Conservation (phyloP, 2,797 vertebrate genomes). For the Pteropus rufus region DNA sequence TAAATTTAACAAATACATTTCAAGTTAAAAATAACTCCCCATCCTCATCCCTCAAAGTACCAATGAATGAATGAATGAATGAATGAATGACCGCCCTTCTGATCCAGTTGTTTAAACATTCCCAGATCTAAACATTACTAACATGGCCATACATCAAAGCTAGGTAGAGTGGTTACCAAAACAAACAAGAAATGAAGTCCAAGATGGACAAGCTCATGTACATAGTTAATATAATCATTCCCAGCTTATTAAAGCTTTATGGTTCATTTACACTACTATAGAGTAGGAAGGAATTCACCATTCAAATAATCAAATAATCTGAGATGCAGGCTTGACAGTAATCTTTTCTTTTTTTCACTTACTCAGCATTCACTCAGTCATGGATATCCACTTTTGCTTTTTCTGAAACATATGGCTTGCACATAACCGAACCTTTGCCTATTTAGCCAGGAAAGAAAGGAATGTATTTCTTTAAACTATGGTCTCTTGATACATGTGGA, state of each 20-base stretch:
- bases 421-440: background rate
- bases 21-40: conserved; percentile 25
- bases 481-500: background rate
- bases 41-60: background rate
- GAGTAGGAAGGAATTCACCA: background rate
- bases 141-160: background rate
- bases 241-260: background rate
- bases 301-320: background rate
- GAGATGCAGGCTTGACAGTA: background rate
- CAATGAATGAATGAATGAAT: too few species aligned
- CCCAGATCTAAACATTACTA: background rate
- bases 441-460: background rate
- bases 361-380: background rate
- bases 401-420: background rate
- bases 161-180: background rate
- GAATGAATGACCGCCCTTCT: background rate
- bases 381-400: background rate
- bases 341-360: background rate
- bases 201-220: background rate
- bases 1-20: conserved; percentile 31
- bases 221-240: background rate
- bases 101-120: background rate
- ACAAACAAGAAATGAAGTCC: background rate
- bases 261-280: background rate
- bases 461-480: background rate